Conservation (phyloP, 1,140 invertebrate genomes). For the Pogonus chalceus region DNA sequence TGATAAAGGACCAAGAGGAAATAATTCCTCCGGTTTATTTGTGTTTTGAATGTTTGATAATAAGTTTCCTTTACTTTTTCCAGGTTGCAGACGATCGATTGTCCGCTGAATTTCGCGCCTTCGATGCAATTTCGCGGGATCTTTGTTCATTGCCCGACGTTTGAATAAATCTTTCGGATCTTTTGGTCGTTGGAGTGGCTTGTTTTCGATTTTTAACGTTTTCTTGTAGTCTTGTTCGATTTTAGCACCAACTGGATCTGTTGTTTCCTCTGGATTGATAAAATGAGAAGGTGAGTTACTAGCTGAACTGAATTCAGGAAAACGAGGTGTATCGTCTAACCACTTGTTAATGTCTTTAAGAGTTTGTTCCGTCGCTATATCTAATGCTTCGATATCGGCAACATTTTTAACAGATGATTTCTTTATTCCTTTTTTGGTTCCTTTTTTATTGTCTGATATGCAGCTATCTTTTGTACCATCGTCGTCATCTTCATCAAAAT, state of each 20-base stretch:
- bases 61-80: slow-evolving; percentile 77
- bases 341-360: slow-evolving; percentile 81
- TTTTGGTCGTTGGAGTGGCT: slow-evolving; percentile 16
- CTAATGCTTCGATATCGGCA: slow-evolving; percentile 59
- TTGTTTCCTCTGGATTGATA: slow-evolving; percentile 40
- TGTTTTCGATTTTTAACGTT: slow-evolving; percentile 31
- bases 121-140: slow-evolving; percentile 34
- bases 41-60: slow-evolving; percentile 45
- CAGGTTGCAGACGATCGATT: slow-evolving; percentile 70
- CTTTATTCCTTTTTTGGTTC: slow-evolving; percentile 20
- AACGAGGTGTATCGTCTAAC: slow-evolving; percentile 70
- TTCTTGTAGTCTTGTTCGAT: slow-evolving; percentile 35
- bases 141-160: slow-evolving; percentile 27
- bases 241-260: slow-evolving; percentile 33
- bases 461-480: slow-evolving; percentile 23
- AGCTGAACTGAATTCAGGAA: slow-evolving; percentile 59
- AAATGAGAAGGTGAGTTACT: slow-evolving; percentile 58
- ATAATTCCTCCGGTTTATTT: slow-evolving; percentile 40
- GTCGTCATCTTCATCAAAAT: slow-evolving; percentile 22
- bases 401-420: slow-evolving; percentile 18
- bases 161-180: slow-evolving; percentile 21
- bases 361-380: slow-evolving; percentile 68
- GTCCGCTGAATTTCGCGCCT: slow-evolving; percentile 65
- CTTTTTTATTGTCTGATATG: slow-evolving; percentile 24
- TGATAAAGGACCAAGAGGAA: slow-evolving; percentile 32